Evolutionary conservation across 2,113 vertebrate species (phyloP).

Genomic region (Mesocricetus auratus): DNA sequence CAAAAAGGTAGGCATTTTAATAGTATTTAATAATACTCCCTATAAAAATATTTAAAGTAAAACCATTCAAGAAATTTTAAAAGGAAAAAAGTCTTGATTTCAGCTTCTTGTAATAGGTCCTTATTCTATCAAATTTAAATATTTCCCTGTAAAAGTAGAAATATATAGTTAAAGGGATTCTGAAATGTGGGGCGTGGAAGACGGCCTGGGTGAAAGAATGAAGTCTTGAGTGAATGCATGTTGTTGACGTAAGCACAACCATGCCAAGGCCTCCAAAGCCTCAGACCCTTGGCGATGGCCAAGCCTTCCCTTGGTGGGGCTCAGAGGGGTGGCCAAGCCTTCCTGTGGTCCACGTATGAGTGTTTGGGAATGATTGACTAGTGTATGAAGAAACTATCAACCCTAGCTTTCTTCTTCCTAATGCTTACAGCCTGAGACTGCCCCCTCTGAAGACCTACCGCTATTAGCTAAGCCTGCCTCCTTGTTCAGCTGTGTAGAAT

Average conservation of each 20-base stretch:
- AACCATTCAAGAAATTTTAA: conserved; percentile 8
- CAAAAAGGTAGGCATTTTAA: conserved; percentile 26
- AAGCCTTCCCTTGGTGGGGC: not conserved
- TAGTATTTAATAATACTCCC: conserved; percentile 21
- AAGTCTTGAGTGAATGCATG: not conserved
- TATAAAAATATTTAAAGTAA: conserved; percentile 54
- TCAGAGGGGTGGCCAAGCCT: not conserved
- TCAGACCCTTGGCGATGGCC: not conserved
- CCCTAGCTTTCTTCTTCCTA: not conserved
- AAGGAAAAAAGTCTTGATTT: conserved; percentile 52
- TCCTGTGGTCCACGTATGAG: not conserved
- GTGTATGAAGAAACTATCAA: not conserved
- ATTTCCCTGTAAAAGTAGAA: conserved; percentile 15
- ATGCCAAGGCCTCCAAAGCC: too few relatives aligned
- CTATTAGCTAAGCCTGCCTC: not conserved
- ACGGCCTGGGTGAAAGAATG: not conserved
- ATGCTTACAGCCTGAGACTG: not conserved
- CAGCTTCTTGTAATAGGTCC: conserved; percentile 48
- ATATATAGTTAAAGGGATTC: conserved; percentile 39
- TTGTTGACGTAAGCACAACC: not conserved
- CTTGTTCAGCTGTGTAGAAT: not conserved
- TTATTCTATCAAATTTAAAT: conserved; percentile 21
- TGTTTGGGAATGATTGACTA: not conserved
- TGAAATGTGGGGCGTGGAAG: not conserved
- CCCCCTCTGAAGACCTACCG: not conserved